These are phyloP conservation scores for Prunella strophiata DNA, from an alignment of 2,797 vertebrate genomes.

Conservation along the genomic window DNA sequence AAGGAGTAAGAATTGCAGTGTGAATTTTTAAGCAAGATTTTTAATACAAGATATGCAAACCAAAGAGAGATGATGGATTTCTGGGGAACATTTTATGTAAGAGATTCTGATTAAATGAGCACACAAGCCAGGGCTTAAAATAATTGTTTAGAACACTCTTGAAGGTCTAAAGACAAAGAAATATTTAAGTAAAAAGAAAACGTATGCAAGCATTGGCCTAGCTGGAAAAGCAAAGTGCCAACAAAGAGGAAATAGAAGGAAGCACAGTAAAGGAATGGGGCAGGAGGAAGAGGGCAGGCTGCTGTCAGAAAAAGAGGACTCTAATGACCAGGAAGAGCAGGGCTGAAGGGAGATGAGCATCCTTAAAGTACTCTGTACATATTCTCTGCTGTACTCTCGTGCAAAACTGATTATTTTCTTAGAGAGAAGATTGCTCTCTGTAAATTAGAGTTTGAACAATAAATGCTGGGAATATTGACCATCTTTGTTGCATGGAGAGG, in stretches of 20 bases:
- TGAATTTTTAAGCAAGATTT: constrained; percentile 5
- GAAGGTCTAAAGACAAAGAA: neutral
- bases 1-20: neutral
- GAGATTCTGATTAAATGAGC: neutral
- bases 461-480: neutral
- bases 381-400: neutral
- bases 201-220: neutral
- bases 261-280: neutral
- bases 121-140: neutral
- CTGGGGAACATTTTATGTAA: neutral
- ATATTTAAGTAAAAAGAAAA: neutral
- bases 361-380: neutral
- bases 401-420: neutral
- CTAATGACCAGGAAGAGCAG: neutral
- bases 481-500: neutral
- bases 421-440: neutral
- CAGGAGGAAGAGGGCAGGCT: neutral
- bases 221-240: neutral
- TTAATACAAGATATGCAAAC: neutral
- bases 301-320: neutral
- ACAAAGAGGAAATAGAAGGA: neutral
- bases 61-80: neutral
- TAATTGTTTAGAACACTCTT: neutral
- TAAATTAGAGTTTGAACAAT: neutral
- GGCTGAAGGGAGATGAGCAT: neutral